Evolutionary conservation across 2,797 vertebrate species (phyloP), one percentile per base, ranked within the genome.

Genomic region (Mus caroli): DNA sequence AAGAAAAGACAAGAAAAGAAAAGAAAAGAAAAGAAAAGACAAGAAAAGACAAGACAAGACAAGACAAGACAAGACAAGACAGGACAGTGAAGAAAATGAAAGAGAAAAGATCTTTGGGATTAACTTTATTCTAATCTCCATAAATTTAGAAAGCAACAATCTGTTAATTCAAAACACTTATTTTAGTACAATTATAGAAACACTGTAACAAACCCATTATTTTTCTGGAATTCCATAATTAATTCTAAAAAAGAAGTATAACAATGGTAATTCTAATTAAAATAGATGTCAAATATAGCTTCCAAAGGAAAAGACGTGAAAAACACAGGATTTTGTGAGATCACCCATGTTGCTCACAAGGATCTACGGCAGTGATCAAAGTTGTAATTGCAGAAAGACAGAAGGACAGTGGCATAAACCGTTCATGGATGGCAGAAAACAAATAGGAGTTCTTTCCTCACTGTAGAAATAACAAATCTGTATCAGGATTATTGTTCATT

Each of bases 31-130:
- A 3, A 3, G 8, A 34, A 1, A 28, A n/a, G n/a, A n/a, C n/a
- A n/a, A n/a, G n/a, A n/a, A n/a, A n/a, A n/a, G n/a, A 54, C 43
- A 43, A 43, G 5, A 43, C 43, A 43, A 43, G 4, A 43, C 40
- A 43, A 43, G 4, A 4, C 0, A 6, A 1, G 2, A 3, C 11
- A 34, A 1, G 22, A 15, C 0, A 4, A 10, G n/a, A n/a, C n/a
- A n/a, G 7, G 5, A 9, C 6, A 31, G 2, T 12, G 2, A 43
- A 43, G 26, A 2, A 3, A 31, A 28, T 9, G 6, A 15, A 54
- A 71, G 58, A 9, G 3, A 34, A 46, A 12, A 31, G 12, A 9
- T 24, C 24, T 54, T 80, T 67, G 50, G 1, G 0, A 58, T 69
- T 46, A 86, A n/a, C 22, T 73, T 90, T 34, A 64, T 37, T 11